Conservation (phyloP, 1,140 invertebrate species). For the Platorchestia sp. region DNA sequence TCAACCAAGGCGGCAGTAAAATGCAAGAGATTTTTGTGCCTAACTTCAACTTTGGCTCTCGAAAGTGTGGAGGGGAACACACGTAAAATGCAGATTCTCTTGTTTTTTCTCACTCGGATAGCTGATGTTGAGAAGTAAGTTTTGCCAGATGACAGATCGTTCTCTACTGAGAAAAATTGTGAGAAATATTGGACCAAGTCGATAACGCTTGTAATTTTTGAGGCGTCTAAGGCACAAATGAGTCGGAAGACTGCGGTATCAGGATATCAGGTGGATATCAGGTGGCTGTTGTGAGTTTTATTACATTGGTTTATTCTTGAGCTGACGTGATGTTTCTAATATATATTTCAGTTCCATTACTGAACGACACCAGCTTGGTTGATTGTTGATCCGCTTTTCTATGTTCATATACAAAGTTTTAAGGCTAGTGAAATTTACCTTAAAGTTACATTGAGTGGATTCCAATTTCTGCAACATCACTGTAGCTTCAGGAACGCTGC, state of each 20-base stretch:
- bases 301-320: not conserved
- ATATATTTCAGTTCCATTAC: too few relatives aligned
- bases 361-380: too few relatives aligned
- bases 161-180: not conserved
- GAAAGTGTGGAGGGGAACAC: not conserved
- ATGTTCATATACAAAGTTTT: too few relatives aligned
- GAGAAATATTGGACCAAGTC: too few relatives aligned
- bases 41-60: slow-evolving; percentile 26
- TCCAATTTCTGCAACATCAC: too few relatives aligned
- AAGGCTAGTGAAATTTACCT: too few relatives aligned
- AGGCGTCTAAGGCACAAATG: not conserved
- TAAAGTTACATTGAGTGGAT: too few relatives aligned
- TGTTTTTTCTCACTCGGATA: slow-evolving; percentile 22
- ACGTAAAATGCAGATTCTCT: slow-evolving; percentile 46
- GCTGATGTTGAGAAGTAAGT: slow-evolving; percentile 42
- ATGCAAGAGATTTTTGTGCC: slow-evolving; percentile 21
- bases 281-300: not conserved
- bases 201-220: not conserved
- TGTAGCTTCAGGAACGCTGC: not conserved
- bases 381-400: too few relatives aligned
- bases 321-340: too few relatives aligned
- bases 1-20: slow-evolving; percentile 13
- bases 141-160: slow-evolving; percentile 52
- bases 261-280: not conserved
- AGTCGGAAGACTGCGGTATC: not conserved